Evolutionary conservation across 2,888 invertebrate species (phyloP).

Genomic region (Nomada fucata): DNA sequence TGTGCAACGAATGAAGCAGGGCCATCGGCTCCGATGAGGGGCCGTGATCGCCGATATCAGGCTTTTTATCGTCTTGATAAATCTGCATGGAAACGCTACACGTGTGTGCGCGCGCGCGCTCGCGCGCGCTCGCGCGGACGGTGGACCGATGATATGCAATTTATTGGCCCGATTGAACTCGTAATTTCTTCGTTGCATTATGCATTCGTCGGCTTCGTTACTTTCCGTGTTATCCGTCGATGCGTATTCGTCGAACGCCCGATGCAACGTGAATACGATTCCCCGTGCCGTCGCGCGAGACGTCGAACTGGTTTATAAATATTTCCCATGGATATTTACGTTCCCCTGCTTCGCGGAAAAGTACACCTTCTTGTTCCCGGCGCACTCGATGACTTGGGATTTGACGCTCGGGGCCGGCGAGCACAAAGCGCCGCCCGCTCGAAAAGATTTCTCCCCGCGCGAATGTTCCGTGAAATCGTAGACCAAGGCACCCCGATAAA

Average conservation of each 20-base stretch:
- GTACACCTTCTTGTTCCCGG: background rate
- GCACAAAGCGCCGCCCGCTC: conserved; percentile 13
- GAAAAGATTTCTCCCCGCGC: conserved; percentile 34
- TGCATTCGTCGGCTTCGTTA: conserved; percentile 48
- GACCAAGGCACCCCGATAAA: conserved; percentile 54
- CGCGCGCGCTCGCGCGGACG: conserved; percentile 7
- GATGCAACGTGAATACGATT: background rate
- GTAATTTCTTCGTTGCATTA: conserved; percentile 57
- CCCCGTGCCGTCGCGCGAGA: background rate
- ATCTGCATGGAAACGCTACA: conserved; percentile 54
- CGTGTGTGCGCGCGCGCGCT: conserved; percentile 25
- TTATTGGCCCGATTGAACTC: conserved; percentile 53
- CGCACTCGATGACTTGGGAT: background rate
- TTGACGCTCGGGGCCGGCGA: background rate
- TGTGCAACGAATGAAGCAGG: conserved; percentile 57
- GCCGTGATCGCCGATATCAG: conserved; percentile 56
- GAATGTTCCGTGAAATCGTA: conserved; percentile 56
- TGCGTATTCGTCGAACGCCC: background rate
- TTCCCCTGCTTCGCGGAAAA: background rate
- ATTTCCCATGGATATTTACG: background rate
- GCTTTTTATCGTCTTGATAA: conserved; percentile 61
- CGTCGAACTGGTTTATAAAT: conserved; percentile 11
- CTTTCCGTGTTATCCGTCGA: conserved; percentile 25
- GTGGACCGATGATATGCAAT: conserved; percentile 53
- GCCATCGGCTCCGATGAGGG: conserved; percentile 54